Percentiles rank a stretch among this genome's conserved stretches.
phyloP scores from a whole-genome alignment of 2,888 invertebrate species.

The Heteromyza rotundicornis region DNA sequence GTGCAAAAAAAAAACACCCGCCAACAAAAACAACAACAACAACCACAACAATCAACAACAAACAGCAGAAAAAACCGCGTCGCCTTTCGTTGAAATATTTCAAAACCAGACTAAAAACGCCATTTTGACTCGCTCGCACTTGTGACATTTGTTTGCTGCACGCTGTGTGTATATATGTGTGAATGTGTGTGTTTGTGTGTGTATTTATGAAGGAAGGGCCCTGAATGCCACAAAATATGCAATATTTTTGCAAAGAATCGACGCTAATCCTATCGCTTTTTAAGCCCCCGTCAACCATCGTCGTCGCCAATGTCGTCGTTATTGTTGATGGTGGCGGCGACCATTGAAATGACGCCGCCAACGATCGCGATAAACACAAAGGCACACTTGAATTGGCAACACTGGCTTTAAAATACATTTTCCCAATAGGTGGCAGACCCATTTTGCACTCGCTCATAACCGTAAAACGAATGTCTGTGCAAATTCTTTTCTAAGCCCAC shows the following conservation, averaged over 20 bases:
- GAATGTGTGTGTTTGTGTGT: neutral
- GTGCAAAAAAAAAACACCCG: conserved; percentile 41
- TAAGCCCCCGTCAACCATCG: neutral
- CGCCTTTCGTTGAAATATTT: neutral
- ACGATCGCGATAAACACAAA: neutral
- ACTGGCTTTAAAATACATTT: conserved; percentile 17
- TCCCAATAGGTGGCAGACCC: too few species aligned
- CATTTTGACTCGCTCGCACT: too few species aligned
- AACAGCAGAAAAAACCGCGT: too few species aligned
- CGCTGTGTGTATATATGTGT: too few species aligned
- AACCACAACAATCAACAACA: conserved; percentile 26
- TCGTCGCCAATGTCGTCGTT: neutral
- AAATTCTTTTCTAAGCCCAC: too few species aligned
- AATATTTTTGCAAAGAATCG: conserved; percentile 10
- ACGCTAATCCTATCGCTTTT: conserved; percentile 11
- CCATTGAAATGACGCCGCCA: conserved; percentile 5
- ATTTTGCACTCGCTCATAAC: too few species aligned
- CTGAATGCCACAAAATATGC: neutral
- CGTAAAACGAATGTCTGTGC: too few species aligned
- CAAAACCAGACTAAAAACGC: too few species aligned
- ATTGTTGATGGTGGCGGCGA: neutral
- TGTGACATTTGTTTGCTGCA: neutral
- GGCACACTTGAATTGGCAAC: conserved; percentile 4
- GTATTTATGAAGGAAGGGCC: too few species aligned
- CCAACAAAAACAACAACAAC: conserved; percentile 19